Evolutionary conservation across 2,113 vertebrate species (phyloP).

Genomic region (Corydoras sp.): DNA sequence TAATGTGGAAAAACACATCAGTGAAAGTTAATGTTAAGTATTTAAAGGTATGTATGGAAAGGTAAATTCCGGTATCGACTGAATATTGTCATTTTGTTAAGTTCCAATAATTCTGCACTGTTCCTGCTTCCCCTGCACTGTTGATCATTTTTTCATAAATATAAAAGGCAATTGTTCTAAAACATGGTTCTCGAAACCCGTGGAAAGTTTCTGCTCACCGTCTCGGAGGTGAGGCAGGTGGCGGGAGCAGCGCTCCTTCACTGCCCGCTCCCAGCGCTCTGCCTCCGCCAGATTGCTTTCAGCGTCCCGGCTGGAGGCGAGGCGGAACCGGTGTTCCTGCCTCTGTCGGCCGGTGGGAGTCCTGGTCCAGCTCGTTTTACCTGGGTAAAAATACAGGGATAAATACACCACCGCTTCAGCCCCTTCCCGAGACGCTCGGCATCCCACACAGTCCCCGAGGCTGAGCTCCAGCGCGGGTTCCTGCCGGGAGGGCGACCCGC

Average conservation of each 20-base stretch:
- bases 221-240: constrained; percentile 51
- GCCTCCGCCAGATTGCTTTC: constrained; percentile 1
- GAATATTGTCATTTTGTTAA: no score
- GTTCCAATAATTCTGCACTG: no score
- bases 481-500: constrained; percentile 23
- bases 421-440: constrained; percentile 55
- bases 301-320: constrained; percentile 56
- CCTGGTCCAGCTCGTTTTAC: constrained; percentile 52
- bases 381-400: constrained; percentile 67
- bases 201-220: constrained; percentile 52
- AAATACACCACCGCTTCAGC: constrained; percentile 60
- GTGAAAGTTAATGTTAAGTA: no score
- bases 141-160: no score
- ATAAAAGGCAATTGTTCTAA: no score
- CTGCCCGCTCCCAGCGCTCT: not conserved
- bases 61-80: no score
- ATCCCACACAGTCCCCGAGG: constrained; percentile 65
- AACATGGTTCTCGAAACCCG: not conserved
- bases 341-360: constrained; percentile 53
- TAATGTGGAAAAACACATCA: no score
- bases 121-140: no score
- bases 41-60: no score
- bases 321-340: constrained; percentile 65
- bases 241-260: constrained; percentile 1
- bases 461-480: constrained; percentile 54